Base-by-base conservation (phyloP, 2,113 vertebrate species). In the Cavia porcellus region DNA sequence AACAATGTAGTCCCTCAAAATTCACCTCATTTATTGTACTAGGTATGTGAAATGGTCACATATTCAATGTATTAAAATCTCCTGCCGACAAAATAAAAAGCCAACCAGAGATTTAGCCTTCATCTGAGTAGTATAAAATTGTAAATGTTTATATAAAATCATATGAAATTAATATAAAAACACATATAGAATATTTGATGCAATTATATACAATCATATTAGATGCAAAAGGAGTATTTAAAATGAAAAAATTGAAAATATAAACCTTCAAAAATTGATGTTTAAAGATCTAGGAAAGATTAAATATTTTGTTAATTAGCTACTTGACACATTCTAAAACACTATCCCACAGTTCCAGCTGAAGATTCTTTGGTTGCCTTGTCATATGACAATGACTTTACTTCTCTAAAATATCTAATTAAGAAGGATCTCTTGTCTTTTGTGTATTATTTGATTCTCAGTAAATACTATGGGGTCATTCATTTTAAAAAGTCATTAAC, bases 21-120 rank as follows among this genome's bases (percentile, higher is more conserved):
- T 94, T 97, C n/a, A 87, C 61, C 64, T 92, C 47, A 84, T 80
- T 92, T 93, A 92, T 95, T 89, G 87, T 84, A 70, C 17, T 94
- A 93, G 32, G 17, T 95, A 86, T 75, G 45, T 74, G 90, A 92
- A 96, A 92, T 57, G 28, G 57, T 80, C 75, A 86, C 19, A 66
- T 77, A 47, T 61, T 92, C 90, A 81, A 17, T 90, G 82, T 84
- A 57, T 59, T 61, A 96, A 95, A 92, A 92, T 86, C 64, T 89
- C 79, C 83, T 89, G 68, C 9, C 38, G 24, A 88, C 47, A 92
- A 93, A 86, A 94, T 89, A 50, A 57, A 90, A 90, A 74, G 20
- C 9, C 81, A 89, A 96, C 38, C 24, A 93, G 91, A 82, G 9
- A 70, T 1, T 79, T 68, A 57, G 17, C 30, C 11, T 89, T 89